These are phyloP conservation scores for Arenaria interpres DNA, from an alignment of 2,113 vertebrate genomes.

Conservation along the genomic window DNA sequence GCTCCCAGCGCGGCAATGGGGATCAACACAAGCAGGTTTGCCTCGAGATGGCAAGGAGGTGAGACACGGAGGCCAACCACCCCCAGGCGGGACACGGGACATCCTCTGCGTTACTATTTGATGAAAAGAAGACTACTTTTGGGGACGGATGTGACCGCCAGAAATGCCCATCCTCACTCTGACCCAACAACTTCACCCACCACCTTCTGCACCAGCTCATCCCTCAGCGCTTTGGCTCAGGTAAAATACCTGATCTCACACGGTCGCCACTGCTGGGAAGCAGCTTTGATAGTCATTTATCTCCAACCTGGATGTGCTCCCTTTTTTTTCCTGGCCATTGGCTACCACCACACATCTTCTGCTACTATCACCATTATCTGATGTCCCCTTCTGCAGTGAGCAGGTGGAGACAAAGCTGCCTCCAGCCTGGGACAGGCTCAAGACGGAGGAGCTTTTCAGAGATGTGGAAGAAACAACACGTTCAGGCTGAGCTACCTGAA, in stretches of 20 bases:
- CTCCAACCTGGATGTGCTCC: background rate
- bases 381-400: background rate
- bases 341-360: background rate
- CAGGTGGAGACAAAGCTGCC: background rate
- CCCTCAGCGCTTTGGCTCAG: background rate
- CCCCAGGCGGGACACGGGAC: accelerated
- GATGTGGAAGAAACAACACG: background rate
- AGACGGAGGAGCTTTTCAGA: background rate
- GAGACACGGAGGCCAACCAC: background rate
- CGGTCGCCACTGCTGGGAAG: background rate
- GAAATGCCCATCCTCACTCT: background rate
- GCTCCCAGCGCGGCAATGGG: background rate
- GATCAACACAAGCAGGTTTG: accelerated
- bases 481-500: background rate
- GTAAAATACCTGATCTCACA: background rate
- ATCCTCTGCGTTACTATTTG: background rate
- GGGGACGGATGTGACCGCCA: background rate
- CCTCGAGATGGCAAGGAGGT: background rate
- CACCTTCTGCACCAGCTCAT: background rate
- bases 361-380: background rate
- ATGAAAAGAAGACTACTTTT: background rate
- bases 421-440: background rate
- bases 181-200: background rate
- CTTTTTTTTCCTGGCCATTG: background rate
- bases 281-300: background rate